These are phyloP conservation scores for Lutjanus erythropterus DNA, from an alignment of 2,113 vertebrate species.

Conservation along the genomic window DNA sequence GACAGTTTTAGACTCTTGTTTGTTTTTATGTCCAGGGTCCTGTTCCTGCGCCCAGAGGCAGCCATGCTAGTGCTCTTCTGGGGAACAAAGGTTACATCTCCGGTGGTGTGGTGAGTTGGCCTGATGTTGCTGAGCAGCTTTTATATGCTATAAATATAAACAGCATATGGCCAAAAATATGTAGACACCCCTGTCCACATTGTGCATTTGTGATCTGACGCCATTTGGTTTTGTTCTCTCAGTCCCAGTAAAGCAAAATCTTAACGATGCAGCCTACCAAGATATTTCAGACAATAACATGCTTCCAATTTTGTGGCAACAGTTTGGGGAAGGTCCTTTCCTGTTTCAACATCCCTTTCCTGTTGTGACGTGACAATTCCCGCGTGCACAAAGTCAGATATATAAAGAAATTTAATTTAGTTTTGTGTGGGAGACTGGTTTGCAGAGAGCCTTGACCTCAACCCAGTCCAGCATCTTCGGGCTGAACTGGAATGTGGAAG, in stretches of 20 bases:
- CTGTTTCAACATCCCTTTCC: conserved; percentile 61
- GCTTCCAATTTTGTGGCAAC: conserved; percentile 1
- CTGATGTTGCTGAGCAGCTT: background rate
- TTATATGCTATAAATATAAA: background rate
- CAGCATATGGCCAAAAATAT: background rate
- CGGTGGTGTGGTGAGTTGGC: conserved; percentile 91
- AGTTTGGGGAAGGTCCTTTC: conserved; percentile 62
- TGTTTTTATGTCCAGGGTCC: conserved; percentile 64
- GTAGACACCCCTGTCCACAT: background rate
- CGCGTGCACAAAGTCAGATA: background rate
- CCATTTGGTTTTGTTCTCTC: background rate
- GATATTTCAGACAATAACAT: background rate
- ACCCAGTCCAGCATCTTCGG: background rate
- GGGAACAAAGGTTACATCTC: conserved; percentile 94
- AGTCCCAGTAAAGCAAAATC: background rate
- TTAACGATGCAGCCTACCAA: background rate
- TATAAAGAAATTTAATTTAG: conserved; percentile 21
- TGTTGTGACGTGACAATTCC: conserved; percentile 14
- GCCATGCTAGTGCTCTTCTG: conserved; percentile 82
- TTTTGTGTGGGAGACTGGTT: background rate
- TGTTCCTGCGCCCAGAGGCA: conserved; percentile 71
- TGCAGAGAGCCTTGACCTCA: background rate
- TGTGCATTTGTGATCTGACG: background rate
- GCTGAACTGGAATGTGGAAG: background rate
- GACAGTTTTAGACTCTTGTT: background rate